Base-by-base conservation (phyloP, 2,888 invertebrate species). In the Allygus modestus region DNA sequence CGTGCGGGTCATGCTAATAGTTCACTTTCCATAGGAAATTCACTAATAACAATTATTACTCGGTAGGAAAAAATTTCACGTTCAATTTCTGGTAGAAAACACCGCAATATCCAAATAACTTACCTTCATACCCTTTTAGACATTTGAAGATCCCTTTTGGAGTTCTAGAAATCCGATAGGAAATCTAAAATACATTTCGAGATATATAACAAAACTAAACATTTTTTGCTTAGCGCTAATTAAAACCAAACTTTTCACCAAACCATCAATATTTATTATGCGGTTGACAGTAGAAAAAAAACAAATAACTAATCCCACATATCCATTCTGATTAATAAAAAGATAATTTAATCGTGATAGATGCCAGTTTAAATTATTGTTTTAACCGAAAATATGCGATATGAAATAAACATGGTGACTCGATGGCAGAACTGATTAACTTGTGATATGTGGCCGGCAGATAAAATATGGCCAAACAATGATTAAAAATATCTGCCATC, bases 391-490 rank as follows among this genome's bases (percentile, higher is more conserved):
- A 41, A 69, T 69, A 33, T 28, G 33, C 31, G 71, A 71, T 71
- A 71, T 41, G 71, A 71, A 41, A 37, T 23, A 51, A 77, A 77
- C 46, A 77, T 77, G 46, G 28, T 23, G 71, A 51, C 73, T 77
- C 73, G 37, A n/a, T 51, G 46, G 23, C 41, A 51, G 23, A 77
- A 77, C 43, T 77, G 37, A 46, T 46, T 77, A 46, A 77, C 46
- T 73, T 43, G 5, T 28, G 77, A 77, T 77, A 77, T 46, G 71
- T 20, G 51, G 77, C 41, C 43, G 12, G 23, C 77, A 77, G 77
- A 77, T 77, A 51, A 77, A 77, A 51, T 77, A 77, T 77, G 77
- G 23, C 51, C 41, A 77, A 77, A 77, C 77, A 77, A 77, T 77
- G 77, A 77, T 46, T 77, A 77, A 46, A 77, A 77, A 77, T 77